Base-by-base conservation (phyloP, 1,140 invertebrate genomes). In the Mercenaria mercenaria region DNA sequence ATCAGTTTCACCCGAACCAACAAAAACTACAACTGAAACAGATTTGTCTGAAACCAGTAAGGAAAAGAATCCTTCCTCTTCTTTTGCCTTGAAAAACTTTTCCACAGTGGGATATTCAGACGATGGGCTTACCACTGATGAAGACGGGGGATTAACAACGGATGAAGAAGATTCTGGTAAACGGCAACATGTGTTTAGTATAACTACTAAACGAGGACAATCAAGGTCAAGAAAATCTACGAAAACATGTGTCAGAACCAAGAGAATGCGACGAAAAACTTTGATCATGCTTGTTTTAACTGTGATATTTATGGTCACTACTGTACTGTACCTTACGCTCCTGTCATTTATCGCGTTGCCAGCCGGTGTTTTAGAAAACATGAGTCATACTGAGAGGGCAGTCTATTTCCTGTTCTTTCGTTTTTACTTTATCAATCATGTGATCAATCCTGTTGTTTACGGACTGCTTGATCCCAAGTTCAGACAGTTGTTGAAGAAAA, bases 231-330 rank as follows among this genome's bases (percentile, higher is more conserved):
- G 11, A n/a, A 39, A 29, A 20, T 34, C 39, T 52, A 4, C 11
- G n/a, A n/a, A n/a, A 10, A 39, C 29, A 0, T 11, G 18, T 4
- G 61, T n/a, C 20, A 34, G 29, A 32, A 20, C n/a, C 13, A n/a
- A n/a, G n/a, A 74, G 50, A 37, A 50, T 80, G 0, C 74, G 43
- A 32, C 32, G 74, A n/a, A 88, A 88, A 11, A 88, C 86, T 11
- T 18, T 80, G 0, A 88, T 88, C 23, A 88, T 81, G 74, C 67
- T 88, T 50, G 74, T 88, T 69, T 50, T 80, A 29, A 80, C 86
- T 15, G 34, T 52, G 0, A 47, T 88, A 13, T 88, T 88, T 32
- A 88, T 88, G 20, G 15, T 88, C n/a, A 88, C 86, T 3, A 80
- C 59, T 20, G 39, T 88, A 50, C 8, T 81, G n/a, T 88, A 88